A percentile compares a stretch with the other conserved stretches of the same genome.
These are phyloP conservation scores for Seriola aureovittata DNA, from an alignment of 2,113 vertebrate species.

Conservation along the genomic window DNA sequence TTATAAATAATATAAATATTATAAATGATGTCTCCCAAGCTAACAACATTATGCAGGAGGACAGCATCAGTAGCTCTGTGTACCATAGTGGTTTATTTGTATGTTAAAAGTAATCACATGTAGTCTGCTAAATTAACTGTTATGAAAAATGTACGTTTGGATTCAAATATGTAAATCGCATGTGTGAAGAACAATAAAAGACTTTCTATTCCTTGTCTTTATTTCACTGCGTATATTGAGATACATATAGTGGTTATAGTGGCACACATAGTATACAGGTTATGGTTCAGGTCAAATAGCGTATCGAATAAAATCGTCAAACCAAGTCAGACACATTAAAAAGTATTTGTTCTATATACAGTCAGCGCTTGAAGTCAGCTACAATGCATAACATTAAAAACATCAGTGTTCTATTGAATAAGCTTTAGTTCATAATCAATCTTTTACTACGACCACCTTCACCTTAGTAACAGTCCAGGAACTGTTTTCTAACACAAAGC, in stretches of 20 bases:
- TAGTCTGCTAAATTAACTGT: background rate
- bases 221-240: conserved; percentile 39
- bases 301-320: conserved; percentile 10
- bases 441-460: background rate
- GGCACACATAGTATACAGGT: conserved; percentile 21
- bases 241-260: conserved; percentile 14
- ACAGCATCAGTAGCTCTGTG: background rate
- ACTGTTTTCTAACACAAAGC: conserved; percentile 6
- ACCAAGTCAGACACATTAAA: background rate
- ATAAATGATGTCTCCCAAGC: background rate
- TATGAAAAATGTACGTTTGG: background rate
- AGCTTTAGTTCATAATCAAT: background rate
- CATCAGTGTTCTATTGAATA: background rate
- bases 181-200: conserved; percentile 14
- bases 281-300: background rate
- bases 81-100: background rate
- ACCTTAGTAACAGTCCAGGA: background rate
- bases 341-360: conserved; percentile 23
- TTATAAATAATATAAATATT: too few relatives aligned
- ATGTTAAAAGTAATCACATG: background rate
- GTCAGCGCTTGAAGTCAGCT: background rate
- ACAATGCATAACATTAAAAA: background rate
- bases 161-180: conserved; percentile 4
- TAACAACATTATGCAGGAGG: background rate
- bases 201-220: conserved; percentile 21